phyloP scores from a whole-genome alignment of 2,888 invertebrate genomes.

The Liodrosophila aerea region DNA sequence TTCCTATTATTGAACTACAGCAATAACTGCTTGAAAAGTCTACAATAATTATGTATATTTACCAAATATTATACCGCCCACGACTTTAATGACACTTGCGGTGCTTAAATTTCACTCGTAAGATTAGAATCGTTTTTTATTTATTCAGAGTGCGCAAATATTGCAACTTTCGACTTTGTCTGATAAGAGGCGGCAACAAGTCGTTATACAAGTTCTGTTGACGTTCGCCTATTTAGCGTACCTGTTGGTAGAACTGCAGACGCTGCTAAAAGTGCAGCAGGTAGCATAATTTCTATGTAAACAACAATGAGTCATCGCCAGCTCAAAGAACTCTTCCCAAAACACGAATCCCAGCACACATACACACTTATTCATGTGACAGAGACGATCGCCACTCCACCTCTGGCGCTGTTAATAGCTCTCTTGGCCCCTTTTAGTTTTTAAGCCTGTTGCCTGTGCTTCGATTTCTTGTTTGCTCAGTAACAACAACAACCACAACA shows the following conservation, averaged over 20 bases:
- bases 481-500: constrained; percentile 23
- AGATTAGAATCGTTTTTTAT: too few relatives aligned
- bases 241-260: constrained; percentile 23
- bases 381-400: constrained; percentile 46
- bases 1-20: too few relatives aligned
- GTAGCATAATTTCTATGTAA: constrained; percentile 73
- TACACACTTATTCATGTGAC: constrained; percentile 48
- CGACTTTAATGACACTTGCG: too few relatives aligned
- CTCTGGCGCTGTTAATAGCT: constrained; percentile 19
- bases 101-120: too few relatives aligned
- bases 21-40: too few relatives aligned
- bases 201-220: constrained; percentile 30
- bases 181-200: constrained; percentile 42
- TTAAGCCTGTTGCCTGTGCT: constrained; percentile 34
- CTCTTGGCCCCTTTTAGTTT: constrained; percentile 10
- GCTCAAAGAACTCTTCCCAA: constrained; percentile 40
- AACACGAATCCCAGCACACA: constrained; percentile 21
- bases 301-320: constrained; percentile 63
- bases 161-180: constrained; percentile 14
- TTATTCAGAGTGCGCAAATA: not conserved
- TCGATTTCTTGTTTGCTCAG: constrained; percentile 54
- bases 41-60: too few relatives aligned
- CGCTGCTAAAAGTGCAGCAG: constrained; percentile 53
- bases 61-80: too few relatives aligned
- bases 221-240: constrained; percentile 33